Evolutionary conservation across 2,113 vertebrate species (phyloP).

Genomic region (Formicarius rufipectus): DNA sequence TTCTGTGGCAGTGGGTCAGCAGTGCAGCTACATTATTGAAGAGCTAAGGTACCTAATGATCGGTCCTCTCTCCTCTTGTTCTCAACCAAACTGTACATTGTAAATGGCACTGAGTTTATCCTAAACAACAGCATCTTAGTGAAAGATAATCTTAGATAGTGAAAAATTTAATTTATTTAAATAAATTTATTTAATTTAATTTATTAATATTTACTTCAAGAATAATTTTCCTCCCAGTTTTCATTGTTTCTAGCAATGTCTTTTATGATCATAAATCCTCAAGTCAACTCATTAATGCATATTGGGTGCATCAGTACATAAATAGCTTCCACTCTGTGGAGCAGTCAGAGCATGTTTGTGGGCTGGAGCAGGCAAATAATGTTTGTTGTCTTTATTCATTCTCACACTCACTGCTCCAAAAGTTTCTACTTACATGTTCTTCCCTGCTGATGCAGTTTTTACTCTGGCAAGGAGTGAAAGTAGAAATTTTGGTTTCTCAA

Average conservation of each 20-base stretch:
- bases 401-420: not conserved
- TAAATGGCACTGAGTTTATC: not conserved
- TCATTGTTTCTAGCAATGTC: not conserved
- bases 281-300: not conserved
- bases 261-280: slow-evolving; percentile 13
- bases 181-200: too few relatives aligned
- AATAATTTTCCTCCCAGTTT: not conserved
- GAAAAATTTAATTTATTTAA: not conserved
- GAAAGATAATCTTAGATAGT: too few relatives aligned
- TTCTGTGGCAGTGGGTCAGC: not conserved
- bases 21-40: not conserved
- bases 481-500: not conserved
- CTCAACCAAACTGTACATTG: not conserved
- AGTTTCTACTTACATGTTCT: not conserved
- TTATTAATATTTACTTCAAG: slow-evolving; percentile 2
- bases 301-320: not conserved
- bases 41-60: not conserved
- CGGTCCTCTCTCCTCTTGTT: not conserved
- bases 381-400: not conserved
- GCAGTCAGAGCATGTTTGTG: not conserved
- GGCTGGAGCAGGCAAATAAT: not conserved
- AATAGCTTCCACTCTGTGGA: not conserved
- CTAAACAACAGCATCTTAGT: not conserved
- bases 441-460: not conserved
- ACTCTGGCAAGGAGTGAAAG: not conserved